A percentile compares a stretch with the other conserved stretches of the same genome.
Conservation (phyloP, 2,113 vertebrate species). For the Lota lota region DNA sequence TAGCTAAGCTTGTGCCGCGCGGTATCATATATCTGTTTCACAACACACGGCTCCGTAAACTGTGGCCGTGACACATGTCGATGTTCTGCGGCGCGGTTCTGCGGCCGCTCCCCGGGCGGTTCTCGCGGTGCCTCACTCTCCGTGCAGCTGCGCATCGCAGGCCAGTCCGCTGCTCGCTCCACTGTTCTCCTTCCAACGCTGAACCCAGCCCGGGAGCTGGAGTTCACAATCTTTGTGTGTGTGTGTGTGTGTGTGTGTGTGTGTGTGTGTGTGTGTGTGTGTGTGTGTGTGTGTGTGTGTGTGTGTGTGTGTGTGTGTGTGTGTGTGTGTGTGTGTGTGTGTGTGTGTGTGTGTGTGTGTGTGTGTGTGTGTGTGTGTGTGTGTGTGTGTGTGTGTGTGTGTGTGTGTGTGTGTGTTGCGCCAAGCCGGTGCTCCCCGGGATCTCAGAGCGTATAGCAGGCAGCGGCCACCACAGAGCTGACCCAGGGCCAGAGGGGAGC, state of each 20-base stretch:
- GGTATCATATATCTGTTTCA: constrained; percentile 72
- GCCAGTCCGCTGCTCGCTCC: constrained; percentile 53
- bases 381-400: too few species aligned
- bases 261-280: too few species aligned
- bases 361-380: too few species aligned
- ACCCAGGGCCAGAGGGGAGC: constrained; percentile 71
- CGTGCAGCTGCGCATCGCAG: constrained; percentile 60
- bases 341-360: too few species aligned
- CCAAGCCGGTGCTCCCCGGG: constrained; percentile 60
- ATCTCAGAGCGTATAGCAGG: constrained; percentile 67
- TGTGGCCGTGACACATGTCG: constrained; percentile 77
- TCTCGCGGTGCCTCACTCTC: constrained; percentile 48
- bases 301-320: too few species aligned
- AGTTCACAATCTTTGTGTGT: constrained; percentile 36
- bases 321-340: too few species aligned
- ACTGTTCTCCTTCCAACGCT: constrained; percentile 68
- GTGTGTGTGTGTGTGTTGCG: constrained; percentile 44
- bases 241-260: too few species aligned
- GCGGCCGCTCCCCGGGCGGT: constrained; percentile 59
- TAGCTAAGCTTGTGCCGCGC: constrained; percentile 68
- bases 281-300: too few species aligned
- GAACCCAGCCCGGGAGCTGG: constrained; percentile 47
- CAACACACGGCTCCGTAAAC: constrained; percentile 76
- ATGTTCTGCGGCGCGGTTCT: constrained; percentile 64
- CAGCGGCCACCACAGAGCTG: constrained; percentile 67